Percentiles rank a stretch among this genome's conserved stretches.
These are phyloP conservation scores for Notiomystis cincta DNA, from an alignment of 2,113 vertebrate genomes.

Conservation along the genomic window DNA sequence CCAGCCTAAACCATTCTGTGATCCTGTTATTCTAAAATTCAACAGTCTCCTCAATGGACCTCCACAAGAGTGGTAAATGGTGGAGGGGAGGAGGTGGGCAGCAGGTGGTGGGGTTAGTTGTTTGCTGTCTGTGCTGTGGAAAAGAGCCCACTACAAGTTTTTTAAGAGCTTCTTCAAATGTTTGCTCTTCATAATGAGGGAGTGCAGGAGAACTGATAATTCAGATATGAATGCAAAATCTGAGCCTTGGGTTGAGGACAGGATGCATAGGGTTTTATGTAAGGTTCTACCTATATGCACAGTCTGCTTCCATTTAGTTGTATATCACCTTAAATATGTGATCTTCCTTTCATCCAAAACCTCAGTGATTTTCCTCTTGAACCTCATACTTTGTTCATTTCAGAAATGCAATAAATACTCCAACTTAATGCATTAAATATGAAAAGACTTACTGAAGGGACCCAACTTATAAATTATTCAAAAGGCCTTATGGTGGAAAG, in stretches of 20 bases:
- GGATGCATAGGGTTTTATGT: not conserved
- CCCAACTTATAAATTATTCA: constrained; percentile 68
- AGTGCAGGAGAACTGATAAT: not conserved
- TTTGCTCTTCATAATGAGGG: not conserved
- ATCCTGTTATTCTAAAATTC: not conserved
- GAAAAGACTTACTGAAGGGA: constrained; percentile 58
- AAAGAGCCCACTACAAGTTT: not conserved
- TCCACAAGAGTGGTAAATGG: fast-evolving
- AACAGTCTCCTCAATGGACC: not conserved
- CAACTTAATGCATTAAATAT: constrained; percentile 72
- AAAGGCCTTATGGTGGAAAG: constrained; percentile 44
- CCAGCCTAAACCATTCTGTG: not conserved
- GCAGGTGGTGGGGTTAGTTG: not conserved
- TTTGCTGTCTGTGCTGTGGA: not conserved
- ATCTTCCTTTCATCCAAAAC: not conserved
- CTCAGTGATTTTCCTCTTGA: not conserved
- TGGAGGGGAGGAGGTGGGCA: not conserved
- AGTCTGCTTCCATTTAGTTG: not conserved
- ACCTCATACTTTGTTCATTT: constrained; percentile 34
- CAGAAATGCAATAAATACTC: constrained; percentile 55
- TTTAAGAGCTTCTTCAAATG: not conserved
- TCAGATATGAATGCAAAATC: not conserved
- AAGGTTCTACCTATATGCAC: not conserved
- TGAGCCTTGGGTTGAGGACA: not conserved
- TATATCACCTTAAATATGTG: not conserved